Evolutionary conservation across 2,797 vertebrate genomes (phyloP), one percentile per base, ranked within the genome.

Genomic region (Rhynchonycteris naso): DNA sequence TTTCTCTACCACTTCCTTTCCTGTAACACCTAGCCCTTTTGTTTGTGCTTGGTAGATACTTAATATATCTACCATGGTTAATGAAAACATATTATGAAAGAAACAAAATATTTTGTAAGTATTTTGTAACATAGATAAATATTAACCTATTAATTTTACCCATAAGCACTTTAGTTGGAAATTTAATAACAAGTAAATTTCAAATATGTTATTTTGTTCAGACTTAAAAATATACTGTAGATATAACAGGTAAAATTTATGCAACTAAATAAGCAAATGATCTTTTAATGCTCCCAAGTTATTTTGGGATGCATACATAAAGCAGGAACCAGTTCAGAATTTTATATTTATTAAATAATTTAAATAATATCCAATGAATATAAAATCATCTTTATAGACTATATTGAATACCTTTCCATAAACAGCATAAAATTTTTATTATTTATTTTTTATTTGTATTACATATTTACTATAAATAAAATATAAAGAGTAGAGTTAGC

Each of bases 261-360:
- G 18, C 33, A 63, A 54, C 30, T 71, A 71, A 84, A 54, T 33
- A 56, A 59, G 9, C 1, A 76, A 43, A 16, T 3, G 90, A 35
- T 71, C 2, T 84, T 71, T 1, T 28, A 79, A 71, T 56, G 54
- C 18, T 89, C 54, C 50, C 78, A 59, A 69, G 11, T 50, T 47
- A 33, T 54, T 71, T 88, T 69, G 69, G 66, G 38, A 56, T 69
- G 13, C 2, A 78, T 33, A 71, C 10, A 63, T 43, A 90, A 24
- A 72, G 9, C 1, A 69, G 24, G 47, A 12, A 56, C 13, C 12
- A 54, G 30, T 33, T 58, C 68, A 30, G 21, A 16, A 18, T 68
- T 76, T 76, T 63, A 71, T 71, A 71, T 78, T 84, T 43, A 90
- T 84, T 71, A 84, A 59, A 93, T 52, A 68, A 69, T 63, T 90